phyloP scores from a whole-genome alignment of 2,113 vertebrate species.

The Anser cygnoides region DNA sequence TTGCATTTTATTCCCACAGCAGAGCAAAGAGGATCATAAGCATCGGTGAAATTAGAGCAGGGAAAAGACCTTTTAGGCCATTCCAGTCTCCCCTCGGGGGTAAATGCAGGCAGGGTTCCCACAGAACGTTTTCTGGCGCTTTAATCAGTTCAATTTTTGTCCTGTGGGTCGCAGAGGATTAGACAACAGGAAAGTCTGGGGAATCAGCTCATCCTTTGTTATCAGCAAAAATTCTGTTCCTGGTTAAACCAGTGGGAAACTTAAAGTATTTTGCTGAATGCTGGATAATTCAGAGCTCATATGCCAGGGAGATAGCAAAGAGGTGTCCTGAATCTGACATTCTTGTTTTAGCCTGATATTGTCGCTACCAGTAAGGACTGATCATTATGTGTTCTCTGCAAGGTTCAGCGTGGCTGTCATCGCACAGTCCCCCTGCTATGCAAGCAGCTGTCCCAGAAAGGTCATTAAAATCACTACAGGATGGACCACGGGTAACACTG shows the following conservation, averaged over 20 bases:
- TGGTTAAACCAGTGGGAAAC: background rate
- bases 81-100: background rate
- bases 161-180: slow-evolving; percentile 29
- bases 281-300: background rate
- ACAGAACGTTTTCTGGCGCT: background rate
- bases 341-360: background rate
- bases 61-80: slow-evolving; percentile 14
- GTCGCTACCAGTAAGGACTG: background rate
- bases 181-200: slow-evolving; percentile 3
- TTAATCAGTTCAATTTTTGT: slow-evolving; percentile 39
- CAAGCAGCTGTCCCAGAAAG: slow-evolving; percentile 21
- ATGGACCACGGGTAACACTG: background rate
- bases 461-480: slow-evolving; percentile 25
- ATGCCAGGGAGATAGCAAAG: background rate
- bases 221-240: slow-evolving; percentile 26
- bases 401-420: background rate
- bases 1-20: slow-evolving; percentile 10
- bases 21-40: slow-evolving; percentile 14
- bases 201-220: slow-evolving; percentile 30
- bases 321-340: background rate
- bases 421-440: background rate
- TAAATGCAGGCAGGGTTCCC: background rate
- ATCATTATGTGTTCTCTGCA: background rate
- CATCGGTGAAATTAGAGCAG: background rate
- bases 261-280: background rate